Evolutionary conservation across 2,797 vertebrate species (phyloP), one percentile per base, ranked within the genome.

Genomic region (Catostomus latipinnis): DNA sequence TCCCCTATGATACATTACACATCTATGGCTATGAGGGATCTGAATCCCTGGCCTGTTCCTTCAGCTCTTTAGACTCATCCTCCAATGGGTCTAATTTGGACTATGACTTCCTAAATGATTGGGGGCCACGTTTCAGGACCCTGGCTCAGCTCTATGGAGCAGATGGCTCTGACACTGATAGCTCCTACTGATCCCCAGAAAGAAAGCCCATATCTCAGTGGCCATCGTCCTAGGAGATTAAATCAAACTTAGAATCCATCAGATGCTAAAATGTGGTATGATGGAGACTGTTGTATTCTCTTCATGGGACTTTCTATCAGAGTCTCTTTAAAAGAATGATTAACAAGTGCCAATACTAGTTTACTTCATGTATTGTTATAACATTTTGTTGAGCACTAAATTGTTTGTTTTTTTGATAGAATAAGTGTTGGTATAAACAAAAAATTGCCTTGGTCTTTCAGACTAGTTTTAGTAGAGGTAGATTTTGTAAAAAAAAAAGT

Each of bases 101-200:
- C 81, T 98, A 98, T 9, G 96, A 99, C 90, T 96, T 98, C 88
- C 94, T 99, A 74, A 97, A 89, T 1, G 96, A 98, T 85, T 99
- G 98, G 98, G 98, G 98, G 0, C 97, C 98, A 8, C 90, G 97
- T 70, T 99, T 99, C 93, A 94, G 95, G 90, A 96, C 96, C 91
- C 89, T 99, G 87, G 96, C 98, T 0, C 96, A 98, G 91, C 92
- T 99, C 49, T 99, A 99, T 0, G 95, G 97, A 12, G 91, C 94
- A 7, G 96, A 97, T 0, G 87, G 88, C 10, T 85, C 84, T 0
- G 92, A 94, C 60, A 91, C 85, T 52, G 94, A 89, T 92, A 93
- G 87, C 57, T 79, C 91, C 0, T 97, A 96, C 91, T 98, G 92
- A 94, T 71, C 16, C 10, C 5, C 4, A 54, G 50, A 53, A 49